phyloP scores from a whole-genome alignment of 2,888 invertebrate genomes.

The Dynastes maya region DNA sequence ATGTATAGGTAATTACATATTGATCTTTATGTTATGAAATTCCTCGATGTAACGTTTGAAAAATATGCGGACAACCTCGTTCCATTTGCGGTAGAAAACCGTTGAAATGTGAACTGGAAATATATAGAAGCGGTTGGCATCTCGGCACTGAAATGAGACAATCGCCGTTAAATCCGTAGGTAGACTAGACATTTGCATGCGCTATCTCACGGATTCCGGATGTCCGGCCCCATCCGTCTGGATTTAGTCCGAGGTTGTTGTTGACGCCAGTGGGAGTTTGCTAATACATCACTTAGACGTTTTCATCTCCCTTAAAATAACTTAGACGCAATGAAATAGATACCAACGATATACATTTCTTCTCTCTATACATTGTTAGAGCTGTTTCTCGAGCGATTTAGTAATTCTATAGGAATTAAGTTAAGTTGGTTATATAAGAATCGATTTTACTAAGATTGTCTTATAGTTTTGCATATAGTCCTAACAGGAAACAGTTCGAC shows the following conservation, averaged over 20 bases:
- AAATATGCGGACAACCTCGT: too few species aligned
- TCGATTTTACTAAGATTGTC: too few species aligned
- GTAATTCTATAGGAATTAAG: background rate
- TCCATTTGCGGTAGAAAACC: constrained; percentile 24
- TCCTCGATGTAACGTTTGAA: too few species aligned
- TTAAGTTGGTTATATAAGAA: background rate
- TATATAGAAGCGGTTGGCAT: constrained; percentile 36
- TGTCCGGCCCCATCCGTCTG: constrained; percentile 60
- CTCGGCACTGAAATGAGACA: background rate
- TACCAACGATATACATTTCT: background rate
- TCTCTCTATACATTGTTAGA: background rate
- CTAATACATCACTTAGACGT: constrained; percentile 51
- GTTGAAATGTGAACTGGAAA: constrained; percentile 42
- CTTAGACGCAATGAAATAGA: constrained; percentile 19
- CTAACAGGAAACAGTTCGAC: too few species aligned
- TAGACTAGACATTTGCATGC: constrained; percentile 59
- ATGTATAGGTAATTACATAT: too few species aligned
- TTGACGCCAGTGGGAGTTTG: constrained; percentile 38
- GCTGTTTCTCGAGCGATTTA: background rate
- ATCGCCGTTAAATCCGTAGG: constrained; percentile 46
- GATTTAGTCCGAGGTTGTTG: constrained; percentile 56
- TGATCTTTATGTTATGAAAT: too few species aligned
- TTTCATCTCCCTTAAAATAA: constrained; percentile 37
- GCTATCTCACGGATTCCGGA: constrained; percentile 60
- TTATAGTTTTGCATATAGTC: too few species aligned